phyloP scores from a whole-genome alignment of 2,113 vertebrate genomes.

The Gopherus flavomarginatus region DNA sequence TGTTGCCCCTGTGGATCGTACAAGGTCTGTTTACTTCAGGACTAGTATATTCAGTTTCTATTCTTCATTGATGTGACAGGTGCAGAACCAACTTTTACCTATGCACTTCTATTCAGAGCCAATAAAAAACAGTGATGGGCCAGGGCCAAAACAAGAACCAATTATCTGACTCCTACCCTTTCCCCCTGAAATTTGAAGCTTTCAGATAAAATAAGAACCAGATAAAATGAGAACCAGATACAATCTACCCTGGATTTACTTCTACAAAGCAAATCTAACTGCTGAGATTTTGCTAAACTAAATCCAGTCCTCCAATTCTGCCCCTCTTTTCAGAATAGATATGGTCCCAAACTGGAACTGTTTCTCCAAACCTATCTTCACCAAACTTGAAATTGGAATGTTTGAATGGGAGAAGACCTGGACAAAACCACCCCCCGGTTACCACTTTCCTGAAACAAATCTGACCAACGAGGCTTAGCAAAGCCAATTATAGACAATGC shows the following conservation, averaged over 20 bases:
- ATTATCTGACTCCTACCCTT: background rate
- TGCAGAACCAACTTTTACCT: background rate
- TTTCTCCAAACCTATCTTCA: background rate
- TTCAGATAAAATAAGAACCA: background rate
- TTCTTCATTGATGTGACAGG: background rate
- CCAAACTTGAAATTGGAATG: background rate
- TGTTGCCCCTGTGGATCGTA: background rate
- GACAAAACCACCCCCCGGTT: background rate
- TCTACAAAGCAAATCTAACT: background rate
- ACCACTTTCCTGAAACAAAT: background rate
- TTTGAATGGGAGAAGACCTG: background rate
- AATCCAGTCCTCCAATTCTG: background rate
- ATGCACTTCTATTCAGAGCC: background rate
- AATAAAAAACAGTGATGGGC: background rate
- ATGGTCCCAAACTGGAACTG: background rate
- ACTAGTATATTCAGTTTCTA: background rate
- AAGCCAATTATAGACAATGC: background rate
- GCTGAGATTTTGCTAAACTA: background rate
- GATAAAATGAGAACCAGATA: fast-evolving
- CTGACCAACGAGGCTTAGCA: background rate
- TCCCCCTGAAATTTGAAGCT: fast-evolving
- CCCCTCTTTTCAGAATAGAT: background rate
- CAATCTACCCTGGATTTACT: background rate
- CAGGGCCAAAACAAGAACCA: fast-evolving
- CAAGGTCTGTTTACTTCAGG: background rate